Base-by-base conservation (phyloP, 2,113 vertebrate genomes). In the Spilogale gracilis region DNA sequence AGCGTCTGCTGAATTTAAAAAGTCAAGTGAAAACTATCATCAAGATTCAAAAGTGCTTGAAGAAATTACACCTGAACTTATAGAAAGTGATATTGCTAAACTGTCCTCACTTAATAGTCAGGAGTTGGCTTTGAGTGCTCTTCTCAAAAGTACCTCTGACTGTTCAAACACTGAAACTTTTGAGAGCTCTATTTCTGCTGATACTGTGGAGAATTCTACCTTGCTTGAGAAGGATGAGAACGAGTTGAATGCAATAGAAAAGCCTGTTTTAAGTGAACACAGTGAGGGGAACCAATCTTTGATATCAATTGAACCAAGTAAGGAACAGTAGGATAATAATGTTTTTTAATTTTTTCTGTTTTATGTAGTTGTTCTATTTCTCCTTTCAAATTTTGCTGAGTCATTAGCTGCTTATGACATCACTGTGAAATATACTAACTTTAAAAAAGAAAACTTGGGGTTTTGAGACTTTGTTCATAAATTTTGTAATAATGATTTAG, bases 251-350 rank as follows among this genome's bases (percentile, higher is more conserved):
- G 82, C 97, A 69, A 10, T 88, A 6, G 96, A 97, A 17, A 86
- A 97, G 32, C 32, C 71, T 60, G 76, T 96, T 73, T 76, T 97
- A 93, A 97, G 83, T 96, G 98, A 93, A 94, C 74, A 97, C 89
- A 96, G 25, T 98, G 98, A 98, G 92, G 98, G 95, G 84, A 98
- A 96, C 89, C 97, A 83, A 7, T 97, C 94, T 1, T 90, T 98
- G 94, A 95, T 98, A 96, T 98, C 98, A 73, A 16, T 94, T 98
- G 99, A 99, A 80, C 98, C 98, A 98, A 99, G 99, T 99, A 99
- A 98, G 99, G 98, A 96, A 84, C 21, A 79, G 27, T 54, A 94
- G 20, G 58, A 80, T 78, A 71, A 54, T 73, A n/a, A 86, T 95
- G 43, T 18, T 21, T 50, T 20, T 94, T 79, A 9, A 78, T 88